phyloP scores from a whole-genome alignment of 2,888 invertebrate genomes.

The Rosalia funebris region DNA sequence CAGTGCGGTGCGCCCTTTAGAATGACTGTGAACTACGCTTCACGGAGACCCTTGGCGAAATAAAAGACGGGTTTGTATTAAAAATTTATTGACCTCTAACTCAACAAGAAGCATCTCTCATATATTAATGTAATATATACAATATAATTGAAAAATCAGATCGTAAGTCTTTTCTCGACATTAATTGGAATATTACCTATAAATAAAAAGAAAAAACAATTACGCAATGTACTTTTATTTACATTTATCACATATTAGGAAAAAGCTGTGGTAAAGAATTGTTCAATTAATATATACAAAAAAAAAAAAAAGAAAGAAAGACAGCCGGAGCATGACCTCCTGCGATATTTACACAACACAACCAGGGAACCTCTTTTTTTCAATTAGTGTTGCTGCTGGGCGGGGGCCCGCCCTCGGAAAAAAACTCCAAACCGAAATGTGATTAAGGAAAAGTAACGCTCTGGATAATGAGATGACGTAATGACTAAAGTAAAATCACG shows the following conservation, averaged over 20 bases:
- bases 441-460: constrained; percentile 9
- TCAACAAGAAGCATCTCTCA: constrained; percentile 42
- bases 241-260: constrained; percentile 52
- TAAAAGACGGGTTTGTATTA: constrained; percentile 36
- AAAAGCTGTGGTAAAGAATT: constrained; percentile 43
- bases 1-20: too few relatives aligned
- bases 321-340: too few relatives aligned
- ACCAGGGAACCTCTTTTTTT: neutral
- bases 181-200: constrained; percentile 8
- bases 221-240: constrained; percentile 43
- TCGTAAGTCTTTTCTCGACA: constrained; percentile 26
- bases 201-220: constrained; percentile 19
- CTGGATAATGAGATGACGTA: constrained; percentile 16
- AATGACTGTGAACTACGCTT: too few relatives aligned
- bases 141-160: constrained; percentile 38
- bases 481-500: constrained; percentile 33
- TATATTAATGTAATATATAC: constrained; percentile 44
- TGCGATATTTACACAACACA: constrained; percentile 19
- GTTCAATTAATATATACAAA: constrained; percentile 40
- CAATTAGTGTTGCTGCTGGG: too few relatives aligned
- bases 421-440: constrained; percentile 16
- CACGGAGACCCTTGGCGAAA: neutral
- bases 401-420: too few relatives aligned
- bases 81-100: constrained; percentile 47
- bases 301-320: constrained; percentile 31